Evolutionary conservation across 92 coral and sea anemone genomes (phyloP).

Genomic region (Actinernus sp.): DNA sequence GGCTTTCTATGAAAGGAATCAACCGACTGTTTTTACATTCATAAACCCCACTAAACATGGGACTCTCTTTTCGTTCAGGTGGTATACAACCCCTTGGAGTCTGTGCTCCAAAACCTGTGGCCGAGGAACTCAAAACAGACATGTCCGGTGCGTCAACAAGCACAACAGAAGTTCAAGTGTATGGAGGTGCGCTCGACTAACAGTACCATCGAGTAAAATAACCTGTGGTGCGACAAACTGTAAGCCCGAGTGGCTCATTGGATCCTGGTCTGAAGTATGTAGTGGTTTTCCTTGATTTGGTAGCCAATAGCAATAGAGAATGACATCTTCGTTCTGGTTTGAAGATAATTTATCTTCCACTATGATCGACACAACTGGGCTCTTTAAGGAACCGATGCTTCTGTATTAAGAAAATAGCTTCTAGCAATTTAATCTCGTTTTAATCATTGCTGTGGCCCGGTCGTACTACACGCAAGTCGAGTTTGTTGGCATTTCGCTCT

Average conservation of each 20-base stretch:
- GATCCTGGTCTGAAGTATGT: conserved; percentile 63
- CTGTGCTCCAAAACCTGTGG: conserved; percentile 52
- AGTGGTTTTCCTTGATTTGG: no score
- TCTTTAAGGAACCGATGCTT: no score
- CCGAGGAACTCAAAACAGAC: conserved; percentile 26
- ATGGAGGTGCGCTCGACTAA: conserved; percentile 33
- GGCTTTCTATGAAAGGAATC: background rate
- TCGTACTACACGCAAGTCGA: no score
- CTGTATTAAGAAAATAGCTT: no score
- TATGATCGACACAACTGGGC: background rate
- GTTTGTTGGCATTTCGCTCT: no score
- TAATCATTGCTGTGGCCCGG: no score
- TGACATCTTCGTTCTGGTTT: background rate
- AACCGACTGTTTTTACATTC: background rate
- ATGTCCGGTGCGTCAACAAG: conserved; percentile 27
- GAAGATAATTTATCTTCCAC: background rate
- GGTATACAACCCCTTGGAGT: conserved; percentile 42
- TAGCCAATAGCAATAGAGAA: background rate
- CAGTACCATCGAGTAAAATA: conserved; percentile 18
- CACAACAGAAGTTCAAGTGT: conserved; percentile 18
- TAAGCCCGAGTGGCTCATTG: conserved; percentile 48
- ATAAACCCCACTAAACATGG: no score
- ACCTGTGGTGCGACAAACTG: conserved; percentile 45
- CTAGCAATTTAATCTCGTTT: no score
- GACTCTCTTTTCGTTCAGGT: conserved; percentile 15